Conservation (phyloP, 2,797 vertebrate species). For the Molothrus aeneus region DNA sequence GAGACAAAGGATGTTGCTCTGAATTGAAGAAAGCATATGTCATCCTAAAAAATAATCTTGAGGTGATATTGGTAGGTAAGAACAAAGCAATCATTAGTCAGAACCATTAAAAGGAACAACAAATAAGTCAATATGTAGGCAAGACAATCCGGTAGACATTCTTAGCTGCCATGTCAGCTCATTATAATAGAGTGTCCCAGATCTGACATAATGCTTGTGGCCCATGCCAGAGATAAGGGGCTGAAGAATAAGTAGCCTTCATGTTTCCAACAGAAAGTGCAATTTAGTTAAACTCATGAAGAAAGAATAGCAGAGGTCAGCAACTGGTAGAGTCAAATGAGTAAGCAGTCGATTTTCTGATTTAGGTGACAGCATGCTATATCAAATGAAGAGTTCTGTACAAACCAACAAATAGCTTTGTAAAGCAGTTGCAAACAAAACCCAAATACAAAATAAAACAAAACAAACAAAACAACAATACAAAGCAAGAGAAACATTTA, state of each 20-base stretch:
- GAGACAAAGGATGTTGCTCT: neutral
- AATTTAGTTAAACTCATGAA: neutral
- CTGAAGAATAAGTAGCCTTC: neutral
- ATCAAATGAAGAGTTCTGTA: neutral
- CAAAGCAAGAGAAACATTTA: neutral
- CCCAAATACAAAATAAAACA: neutral
- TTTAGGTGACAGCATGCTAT: neutral
- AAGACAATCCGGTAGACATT: neutral
- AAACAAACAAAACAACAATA: neutral
- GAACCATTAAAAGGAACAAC: neutral
- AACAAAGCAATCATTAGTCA: neutral
- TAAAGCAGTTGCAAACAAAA: neutral
- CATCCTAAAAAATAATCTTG: neutral
- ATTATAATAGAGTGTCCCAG: neutral
- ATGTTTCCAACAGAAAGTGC: neutral
- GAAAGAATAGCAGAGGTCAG: neutral
- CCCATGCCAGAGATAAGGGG: neutral
- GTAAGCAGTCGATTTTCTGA: neutral
- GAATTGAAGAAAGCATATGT: neutral
- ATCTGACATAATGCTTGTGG: neutral
- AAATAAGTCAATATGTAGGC: neutral
- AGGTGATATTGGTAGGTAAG: neutral
- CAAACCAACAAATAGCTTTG: neutral
- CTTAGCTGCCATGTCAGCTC: neutral
- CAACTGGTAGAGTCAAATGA: neutral